Evolutionary conservation across 30 jellyfish, hydroid and myxozoan genomes (phyloP).

Genomic region (Hydractinia symbiolongicarpus): DNA sequence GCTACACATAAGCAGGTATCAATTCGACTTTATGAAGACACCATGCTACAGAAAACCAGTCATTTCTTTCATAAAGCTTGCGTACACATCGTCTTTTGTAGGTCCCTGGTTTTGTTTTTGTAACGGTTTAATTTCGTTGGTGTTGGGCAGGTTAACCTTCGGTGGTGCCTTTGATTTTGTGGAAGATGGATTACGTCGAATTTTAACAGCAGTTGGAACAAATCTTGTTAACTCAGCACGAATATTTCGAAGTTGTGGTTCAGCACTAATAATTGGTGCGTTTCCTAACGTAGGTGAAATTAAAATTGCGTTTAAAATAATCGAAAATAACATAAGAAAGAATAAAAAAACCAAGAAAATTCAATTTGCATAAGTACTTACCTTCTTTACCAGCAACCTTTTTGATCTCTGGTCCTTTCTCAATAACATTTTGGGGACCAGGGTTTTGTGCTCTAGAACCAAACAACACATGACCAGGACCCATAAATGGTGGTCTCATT

Average conservation of each 20-base stretch:
- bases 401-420: constrained; percentile 39
- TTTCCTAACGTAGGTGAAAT: constrained; percentile 29
- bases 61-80: constrained; percentile 87
- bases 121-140: neutral
- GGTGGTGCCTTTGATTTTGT: constrained; percentile 8
- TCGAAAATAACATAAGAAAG: neutral
- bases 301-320: neutral
- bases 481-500: constrained; percentile 23
- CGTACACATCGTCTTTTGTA: constrained; percentile 84
- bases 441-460: neutral
- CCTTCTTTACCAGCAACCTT: constrained; percentile 32
- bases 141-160: neutral
- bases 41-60: constrained; percentile 53
- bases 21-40: too few relatives aligned
- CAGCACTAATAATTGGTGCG: constrained; percentile 75
- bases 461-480: neutral
- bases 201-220: constrained; percentile 90
- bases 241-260: constrained; percentile 91
- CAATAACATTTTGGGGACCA: constrained; percentile 34
- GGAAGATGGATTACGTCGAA: constrained; percentile 57
- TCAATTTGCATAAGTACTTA: neutral
- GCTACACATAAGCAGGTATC: too few relatives aligned
- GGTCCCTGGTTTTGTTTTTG: constrained; percentile 65
- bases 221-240: constrained; percentile 97
- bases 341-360: too few relatives aligned